phyloP scores from a whole-genome alignment of 2,888 invertebrate genomes.

The Chrysomela aeneicollis region DNA sequence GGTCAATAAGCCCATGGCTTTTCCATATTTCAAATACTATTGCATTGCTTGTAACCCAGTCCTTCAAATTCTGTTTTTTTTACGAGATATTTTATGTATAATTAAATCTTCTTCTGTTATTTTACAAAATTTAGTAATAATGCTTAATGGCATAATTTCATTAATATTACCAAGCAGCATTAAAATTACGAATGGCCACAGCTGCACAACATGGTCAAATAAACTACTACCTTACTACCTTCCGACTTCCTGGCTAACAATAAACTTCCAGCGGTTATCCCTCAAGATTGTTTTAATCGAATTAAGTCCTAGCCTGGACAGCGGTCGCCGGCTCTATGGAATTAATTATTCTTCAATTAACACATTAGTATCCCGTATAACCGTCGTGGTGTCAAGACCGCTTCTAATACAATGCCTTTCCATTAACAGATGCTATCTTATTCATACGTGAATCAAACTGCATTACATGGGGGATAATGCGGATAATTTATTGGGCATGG shows the following conservation, averaged over 20 bases:
- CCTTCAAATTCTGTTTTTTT: too few relatives aligned
- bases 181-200: too few relatives aligned
- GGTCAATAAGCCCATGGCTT: too few relatives aligned
- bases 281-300: slow-evolving; percentile 12
- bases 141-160: too few relatives aligned
- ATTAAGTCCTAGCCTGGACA: slow-evolving; percentile 34
- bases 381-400: slow-evolving; percentile 24
- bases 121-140: too few relatives aligned
- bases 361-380: slow-evolving; percentile 41
- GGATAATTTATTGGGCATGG: slow-evolving; percentile 3
- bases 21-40: too few relatives aligned
- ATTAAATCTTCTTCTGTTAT: too few relatives aligned
- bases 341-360: slow-evolving; percentile 58
- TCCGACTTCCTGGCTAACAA: slow-evolving; percentile 1
- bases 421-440: slow-evolving; percentile 32
- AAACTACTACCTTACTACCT: too few relatives aligned
- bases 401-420: slow-evolving; percentile 39
- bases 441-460: slow-evolving; percentile 25
- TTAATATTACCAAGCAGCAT: too few relatives aligned
- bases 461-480: slow-evolving; percentile 9
- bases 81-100: too few relatives aligned
- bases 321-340: slow-evolving; percentile 52
- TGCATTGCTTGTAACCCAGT: too few relatives aligned
- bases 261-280: not conserved
- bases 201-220: too few relatives aligned